Evolutionary conservation across 2,888 invertebrate genomes (phyloP), one percentile per base, ranked within the genome.

Genomic region (Idaea straminata): DNA sequence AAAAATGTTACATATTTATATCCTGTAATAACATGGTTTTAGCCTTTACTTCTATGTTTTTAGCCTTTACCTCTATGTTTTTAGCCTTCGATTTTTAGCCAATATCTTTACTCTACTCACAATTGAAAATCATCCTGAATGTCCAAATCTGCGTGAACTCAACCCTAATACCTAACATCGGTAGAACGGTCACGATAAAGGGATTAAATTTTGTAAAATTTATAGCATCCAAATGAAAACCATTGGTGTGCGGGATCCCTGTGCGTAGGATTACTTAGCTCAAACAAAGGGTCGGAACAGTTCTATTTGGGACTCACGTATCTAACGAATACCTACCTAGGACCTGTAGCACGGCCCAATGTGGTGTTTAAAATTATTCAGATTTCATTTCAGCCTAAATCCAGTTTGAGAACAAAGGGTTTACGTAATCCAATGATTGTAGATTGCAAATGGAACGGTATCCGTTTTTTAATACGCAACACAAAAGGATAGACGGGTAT

Each of bases 121-220:
- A 62, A 57, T 64, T 68, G 10, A 13, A 47, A 47, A 47, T 47
- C 10, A 10, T 10, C 10, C 47, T 47, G 58, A 63, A 70, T 66
- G 72, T 69, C 67, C 73, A 73, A 77, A 78, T 73, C 78, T 74
- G 72, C 72, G 76, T 80, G 81, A 84, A 80, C 81, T 82, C 79
- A 82, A 77, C 75, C 79, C 77, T 84, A 84, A 85, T 81, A 83
- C 82, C 71, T 74, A 74, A 82, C 79, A 79, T 77, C 75, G 77
- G 73, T 83, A 76, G 81, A 81, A 79, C 80, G 87, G 85, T 69
- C 76, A 77, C 84, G 91, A 90, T 91, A 91, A 89, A 83, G 77
- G 88, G 89, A 88, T 91, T 91, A 88, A 87, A 87, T 83, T 87
- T 84, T 83, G 81, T 83, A 84, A 86, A 86, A 87, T 87, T 86